Evolutionary conservation across 2,797 vertebrate species (phyloP), one percentile per base, ranked within the genome.

Genomic region (Antrozous pallidus): DNA sequence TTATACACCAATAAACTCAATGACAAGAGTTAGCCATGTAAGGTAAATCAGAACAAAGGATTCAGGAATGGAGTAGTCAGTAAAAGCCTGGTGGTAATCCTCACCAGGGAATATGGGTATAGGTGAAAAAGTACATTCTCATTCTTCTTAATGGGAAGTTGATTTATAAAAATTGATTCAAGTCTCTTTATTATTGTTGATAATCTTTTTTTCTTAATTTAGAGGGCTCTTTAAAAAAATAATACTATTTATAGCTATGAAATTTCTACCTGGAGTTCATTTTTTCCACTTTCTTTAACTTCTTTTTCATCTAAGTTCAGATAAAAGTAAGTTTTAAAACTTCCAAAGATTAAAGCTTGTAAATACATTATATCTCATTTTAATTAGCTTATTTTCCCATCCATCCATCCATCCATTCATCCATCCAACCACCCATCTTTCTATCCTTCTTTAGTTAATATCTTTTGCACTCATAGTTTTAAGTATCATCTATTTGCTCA

Each of bases 291-390:
- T 84, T 77, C 65, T 81, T 89, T 26, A 77, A 33, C n/a, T 61
- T 83, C 38, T 45, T 94, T 87, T 69, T 69, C 40, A 40, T 65
- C 75, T 58, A 86, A 65, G 20, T 45, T 73, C 38, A 40, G 38
- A 16, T 87, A 79, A 96, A 73, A 80, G 13, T 75, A 56, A 54
- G 6, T 33, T 81, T 81, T 83, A 45, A 26, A 90, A 51, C 16
- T 90, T 75, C 31, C 51, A 54, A 42, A 95, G 94, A 93, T 88
- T 73, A 81, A 77, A 91, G 49, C 24, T 91, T 56, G 54, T 33
- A 36, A 71, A 86, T 78, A 67, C 31, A 69, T 70, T 92, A 67
- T 91, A 77, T 88, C 5, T 88, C 36, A 80, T 78, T 93, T 87
- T 58, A 78, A 73, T 67, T 65, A 67, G 40, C 26, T 75, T 63